Evolutionary conservation across 2,888 invertebrate species (phyloP), one percentile per base, ranked within the genome.

Genomic region (Spialia ferax): DNA sequence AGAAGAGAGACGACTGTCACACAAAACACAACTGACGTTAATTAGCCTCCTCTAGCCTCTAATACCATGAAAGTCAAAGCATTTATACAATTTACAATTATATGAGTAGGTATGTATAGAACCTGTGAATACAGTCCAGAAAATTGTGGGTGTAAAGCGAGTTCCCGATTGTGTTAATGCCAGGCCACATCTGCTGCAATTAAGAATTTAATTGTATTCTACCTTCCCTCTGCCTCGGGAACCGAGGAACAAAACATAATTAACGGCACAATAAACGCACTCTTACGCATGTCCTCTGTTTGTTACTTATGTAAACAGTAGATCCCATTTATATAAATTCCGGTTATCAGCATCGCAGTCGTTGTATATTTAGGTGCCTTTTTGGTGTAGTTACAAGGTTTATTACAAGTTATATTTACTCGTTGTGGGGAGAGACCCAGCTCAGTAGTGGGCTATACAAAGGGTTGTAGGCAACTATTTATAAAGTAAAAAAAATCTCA

Each of bases 141-240:
- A 67, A 61, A 67, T 55, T 61, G 66, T 66, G 55, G 65, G 42
- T 66, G 66, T 66, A 61, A 55, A 59, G 54, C 60, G 26, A 42
- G 60, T 55, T 60, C 45, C 54, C 32, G 60, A 45, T 66, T 55
- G 66, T 61, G 45, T 60, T 50, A 35, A 60, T 57, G 57, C 64
- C 64, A 64, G 54, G 23, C 50, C 55, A 63, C 59, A 60, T 66
- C 59, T 66, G 59, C 57, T 57, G 66, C 60, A 66, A 66, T 66
- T 66, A 66, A 66, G 60, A 23, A 52, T 60, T 66, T 66, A 66
- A 60, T 60, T 60, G 65, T 65, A 65, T 65, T 65, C 54, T 60
- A 22, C 48, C 32, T 48, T 29, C 45, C 56, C 55, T 45, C 23
- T 22, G 10, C 13, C 23, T 23, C 32, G 13, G 32, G 45, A 48